Base-by-base conservation (phyloP, 2,113 vertebrate genomes). In the Daubentonia madagascariensis region DNA sequence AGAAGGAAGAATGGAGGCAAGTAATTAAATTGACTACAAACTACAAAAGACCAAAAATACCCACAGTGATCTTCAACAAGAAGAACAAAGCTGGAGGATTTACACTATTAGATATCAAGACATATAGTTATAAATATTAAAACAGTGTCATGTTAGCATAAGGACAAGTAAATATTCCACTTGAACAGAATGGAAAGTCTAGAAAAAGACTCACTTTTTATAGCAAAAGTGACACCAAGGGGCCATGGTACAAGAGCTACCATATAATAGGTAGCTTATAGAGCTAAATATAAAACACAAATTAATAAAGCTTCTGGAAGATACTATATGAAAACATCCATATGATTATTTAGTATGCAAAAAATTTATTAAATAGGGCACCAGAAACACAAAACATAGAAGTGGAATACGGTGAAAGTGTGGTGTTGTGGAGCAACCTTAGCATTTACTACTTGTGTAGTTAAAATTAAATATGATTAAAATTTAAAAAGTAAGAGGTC, bases 381-480 rank as follows among this genome's bases (percentile, higher is more conserved):
- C 20, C 23, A 52, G n/a, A 57, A 91, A 8, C 40, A 88, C 16
- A 92, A 89, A 89, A 78, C 8, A 61, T 22, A 25, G 68, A 94
- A 20, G 1, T 9, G 73, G 16, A 68, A 10, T 61, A n/a, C 59
- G 7, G 32, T 61, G 28, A 67, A 48, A 59, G 32, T 76, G 25
- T 57, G 8, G 50, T 85, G 81, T 45, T 37, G 0, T 76, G 22
- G 17, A 57, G 20, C 28, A 22, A 54, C n/a, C 52, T 73, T 65
- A 68, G 0, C 14, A 23, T 76, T 70, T 76, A 68, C 14, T 37
- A 73, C 8, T 57, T 85, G 17, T 17, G 6, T 43, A 65, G n/a
- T 80, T 79, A 68, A 97, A 76, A 87, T 72, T 59, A 80, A 85
- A 85, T 70, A 50, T n/a, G 17, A 54, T 85, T 83, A 84, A 92